Base-by-base conservation (phyloP, 2,888 invertebrate species). In the Patella depressa region DNA sequence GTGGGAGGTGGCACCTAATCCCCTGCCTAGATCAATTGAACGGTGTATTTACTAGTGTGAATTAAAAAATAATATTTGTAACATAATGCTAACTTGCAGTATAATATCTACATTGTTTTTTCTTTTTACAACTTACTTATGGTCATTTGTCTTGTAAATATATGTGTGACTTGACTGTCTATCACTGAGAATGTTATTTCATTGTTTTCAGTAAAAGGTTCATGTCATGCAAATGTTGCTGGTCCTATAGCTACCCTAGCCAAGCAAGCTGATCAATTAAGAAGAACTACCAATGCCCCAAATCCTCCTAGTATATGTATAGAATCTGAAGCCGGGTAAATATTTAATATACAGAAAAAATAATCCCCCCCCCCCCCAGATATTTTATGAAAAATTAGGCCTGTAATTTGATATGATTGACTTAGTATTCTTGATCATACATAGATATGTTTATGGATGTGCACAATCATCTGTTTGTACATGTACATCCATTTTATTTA, bases 321-420 rank as follows among this genome's bases (percentile, higher is more conserved):
- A 79, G 87, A 88, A 77, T 83, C 86, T 17, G 86, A 87, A 53
- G 79, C 81, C 55, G 85, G 86, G 88, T 88, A 78, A 78, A 82
- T 72, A 75, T 72, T 45, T 57, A 19, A 54, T 14, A 19, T n/a
- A 54, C 11, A 19, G 55, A 4, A 65, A 2, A n/a, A 57, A 57
- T 57, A 0, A 57, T 12, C n/a, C n/a, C n/a, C n/a, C n/a, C n/a
- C n/a, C 55, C 7, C 34, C 34, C 5, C 34, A 34, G 5, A 5
- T 34, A 34, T 34, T 34, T 5, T 34, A 34, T 34, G 34, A 34
- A 45, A 7, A 45, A 45, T 45, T 45, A 9, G 45, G 9, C 45
- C 45, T 45, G 45, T 5, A 45, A 7, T 45, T 45, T 45, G 34
- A 45, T 45, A 45, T 45, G 34, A 45, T 45, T 45, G 34, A 45